A percentile compares a stretch with the other conserved stretches of the same genome.
Evolutionary conservation across 2,888 invertebrate species (phyloP).

Genomic region (Apamea monoglypha): DNA sequence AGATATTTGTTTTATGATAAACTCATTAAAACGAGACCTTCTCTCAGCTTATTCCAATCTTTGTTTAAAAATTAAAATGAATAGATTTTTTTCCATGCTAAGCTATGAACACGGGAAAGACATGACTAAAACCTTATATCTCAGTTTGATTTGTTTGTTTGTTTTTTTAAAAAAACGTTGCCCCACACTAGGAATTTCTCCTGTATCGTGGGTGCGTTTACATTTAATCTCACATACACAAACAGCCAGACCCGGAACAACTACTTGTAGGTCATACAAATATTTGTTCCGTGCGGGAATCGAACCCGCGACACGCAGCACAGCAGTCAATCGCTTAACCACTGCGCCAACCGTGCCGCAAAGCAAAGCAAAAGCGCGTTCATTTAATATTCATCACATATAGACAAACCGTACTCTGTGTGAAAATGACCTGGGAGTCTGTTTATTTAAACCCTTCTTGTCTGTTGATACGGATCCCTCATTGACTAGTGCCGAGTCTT

Average conservation of each 20-base stretch:
- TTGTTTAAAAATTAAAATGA: constrained; percentile 22
- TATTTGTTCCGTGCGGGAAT: too few species aligned
- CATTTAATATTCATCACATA: constrained; percentile 39
- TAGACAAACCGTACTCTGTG: constrained; percentile 41
- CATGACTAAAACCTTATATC: constrained; percentile 21
- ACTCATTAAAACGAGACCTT: background rate
- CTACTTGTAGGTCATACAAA: too few species aligned
- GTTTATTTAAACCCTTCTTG: constrained; percentile 21
- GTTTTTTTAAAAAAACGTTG: too few species aligned
- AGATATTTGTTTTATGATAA: background rate
- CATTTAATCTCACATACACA: too few species aligned
- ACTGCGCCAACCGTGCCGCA: too few species aligned
- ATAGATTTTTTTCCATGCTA: constrained; percentile 3
- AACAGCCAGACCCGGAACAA: too few species aligned
- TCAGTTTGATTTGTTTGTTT: too few species aligned
- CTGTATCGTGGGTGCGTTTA: too few species aligned
- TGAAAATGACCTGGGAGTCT: constrained; percentile 24
- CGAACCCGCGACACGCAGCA: too few species aligned
- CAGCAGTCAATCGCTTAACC: too few species aligned
- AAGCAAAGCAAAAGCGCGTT: constrained; percentile 15
- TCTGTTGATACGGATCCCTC: background rate
- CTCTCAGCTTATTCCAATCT: background rate
- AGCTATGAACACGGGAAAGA: constrained; percentile 12
- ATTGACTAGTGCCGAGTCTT: background rate
- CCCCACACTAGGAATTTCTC: too few species aligned